Percentiles rank a stretch among this genome's conserved stretches.
These are phyloP conservation scores for Rhagonycha lutea DNA, from an alignment of 2,888 invertebrate species.

Conservation along the genomic window DNA sequence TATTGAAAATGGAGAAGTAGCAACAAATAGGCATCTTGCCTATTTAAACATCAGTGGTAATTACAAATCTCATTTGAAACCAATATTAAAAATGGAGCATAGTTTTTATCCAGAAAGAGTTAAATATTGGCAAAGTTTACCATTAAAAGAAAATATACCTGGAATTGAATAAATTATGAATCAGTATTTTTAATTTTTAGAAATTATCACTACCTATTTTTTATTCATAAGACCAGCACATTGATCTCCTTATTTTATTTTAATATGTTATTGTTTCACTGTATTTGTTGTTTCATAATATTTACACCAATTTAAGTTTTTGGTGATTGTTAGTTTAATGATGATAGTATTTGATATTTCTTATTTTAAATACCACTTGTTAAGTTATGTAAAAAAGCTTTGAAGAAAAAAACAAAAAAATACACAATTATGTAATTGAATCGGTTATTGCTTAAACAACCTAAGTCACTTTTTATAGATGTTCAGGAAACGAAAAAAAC, in stretches of 20 bases:
- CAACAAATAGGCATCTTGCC: constrained; percentile 32
- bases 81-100: constrained; percentile 26
- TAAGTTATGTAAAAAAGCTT: not conserved
- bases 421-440: no score
- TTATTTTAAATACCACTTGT: not conserved
- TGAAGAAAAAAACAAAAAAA: not conserved
- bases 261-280: not conserved
- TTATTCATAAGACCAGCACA: not conserved
- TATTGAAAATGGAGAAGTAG: constrained; percentile 1
- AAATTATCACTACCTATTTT: not conserved
- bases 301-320: not conserved
- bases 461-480: no score
- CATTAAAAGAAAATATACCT: constrained; percentile 37
- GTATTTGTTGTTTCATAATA: not conserved
- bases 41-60: constrained; percentile 37
- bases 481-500: no score
- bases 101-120: constrained; percentile 37
- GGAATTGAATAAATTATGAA: constrained; percentile 8
- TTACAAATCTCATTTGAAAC: not conserved
- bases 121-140: constrained; percentile 38
- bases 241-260: not conserved
- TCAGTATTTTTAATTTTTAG: not conserved
- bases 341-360: not conserved
- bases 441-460: no score
- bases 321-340: not conserved